Conservation (phyloP, 2,797 vertebrate genomes). For the Coregonus sp. region DNA sequence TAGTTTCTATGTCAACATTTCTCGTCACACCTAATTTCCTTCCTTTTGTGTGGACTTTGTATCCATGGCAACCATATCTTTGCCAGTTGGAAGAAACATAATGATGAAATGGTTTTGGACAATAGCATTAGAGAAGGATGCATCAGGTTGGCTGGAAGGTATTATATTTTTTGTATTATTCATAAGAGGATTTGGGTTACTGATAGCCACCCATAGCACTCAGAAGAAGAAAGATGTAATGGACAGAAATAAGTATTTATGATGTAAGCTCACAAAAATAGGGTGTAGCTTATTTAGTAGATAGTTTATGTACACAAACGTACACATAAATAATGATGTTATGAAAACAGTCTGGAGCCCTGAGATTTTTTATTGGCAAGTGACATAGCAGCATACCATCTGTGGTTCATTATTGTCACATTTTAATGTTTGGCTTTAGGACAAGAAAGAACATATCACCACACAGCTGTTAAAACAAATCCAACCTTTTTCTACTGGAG, state of each 20-base stretch:
- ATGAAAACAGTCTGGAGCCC: not conserved
- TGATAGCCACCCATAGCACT: not conserved
- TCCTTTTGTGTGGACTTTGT: not conserved
- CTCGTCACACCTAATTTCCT: not conserved
- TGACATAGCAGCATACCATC: not conserved
- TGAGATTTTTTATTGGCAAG: not conserved
- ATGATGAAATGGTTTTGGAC: not conserved
- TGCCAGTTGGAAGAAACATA: not conserved
- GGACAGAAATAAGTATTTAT: too few relatives aligned
- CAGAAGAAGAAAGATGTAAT: too few relatives aligned
- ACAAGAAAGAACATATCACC: not conserved
- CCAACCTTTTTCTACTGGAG: not conserved
- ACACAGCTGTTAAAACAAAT: not conserved
- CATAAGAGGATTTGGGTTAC: not conserved
- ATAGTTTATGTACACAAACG: not conserved
- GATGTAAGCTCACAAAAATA: too few relatives aligned
- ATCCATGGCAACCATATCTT: not conserved
- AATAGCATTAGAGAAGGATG: not conserved
- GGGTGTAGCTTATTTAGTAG: too few relatives aligned
- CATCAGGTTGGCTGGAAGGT: not conserved
- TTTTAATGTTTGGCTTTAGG: not conserved
- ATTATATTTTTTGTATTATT: not conserved
- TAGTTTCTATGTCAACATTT: not conserved
- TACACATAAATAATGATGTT: not conserved
- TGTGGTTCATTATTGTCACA: not conserved